Percentiles rank a stretch among this genome's conserved stretches.
phyloP scores from a whole-genome alignment of 1,140 invertebrate genomes.

The Neuroterus valhalla region DNA sequence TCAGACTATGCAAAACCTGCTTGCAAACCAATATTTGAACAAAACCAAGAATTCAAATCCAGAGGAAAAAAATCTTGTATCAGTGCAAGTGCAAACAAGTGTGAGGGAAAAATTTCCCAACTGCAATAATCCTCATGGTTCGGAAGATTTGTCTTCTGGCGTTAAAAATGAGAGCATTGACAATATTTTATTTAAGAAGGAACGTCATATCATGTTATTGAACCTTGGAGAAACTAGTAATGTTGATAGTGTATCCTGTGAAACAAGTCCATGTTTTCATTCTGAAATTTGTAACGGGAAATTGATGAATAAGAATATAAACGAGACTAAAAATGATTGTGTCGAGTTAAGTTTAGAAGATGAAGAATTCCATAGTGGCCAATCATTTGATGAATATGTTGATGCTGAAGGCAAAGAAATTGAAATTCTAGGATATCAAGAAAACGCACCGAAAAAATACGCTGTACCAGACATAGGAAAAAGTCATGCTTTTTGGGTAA shows the following conservation, averaged over 20 bases:
- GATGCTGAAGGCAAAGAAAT: conserved; percentile 65
- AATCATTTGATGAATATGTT: conserved; percentile 62
- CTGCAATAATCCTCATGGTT: no score
- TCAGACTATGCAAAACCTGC: conserved; percentile 50
- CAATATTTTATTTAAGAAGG: no score
- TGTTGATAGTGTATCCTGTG: no score
- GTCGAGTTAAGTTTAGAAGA: no score
- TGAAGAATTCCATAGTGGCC: conserved; percentile 41
- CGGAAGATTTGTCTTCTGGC: no score
- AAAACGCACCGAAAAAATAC: conserved; percentile 60
- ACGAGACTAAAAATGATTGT: no score
- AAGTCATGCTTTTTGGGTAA: conserved; percentile 73
- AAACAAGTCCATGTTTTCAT: no score
- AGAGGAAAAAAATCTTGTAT: conserved; percentile 63
- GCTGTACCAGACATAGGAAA: conserved; percentile 61
- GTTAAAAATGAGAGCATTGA: no score
- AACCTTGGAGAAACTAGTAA: no score
- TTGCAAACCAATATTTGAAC: conserved; percentile 68
- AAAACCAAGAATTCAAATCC: conserved; percentile 61
- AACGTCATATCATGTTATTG: no score
- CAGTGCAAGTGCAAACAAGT: conserved; percentile 69
- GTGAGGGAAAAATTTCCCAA: conserved; percentile 56
- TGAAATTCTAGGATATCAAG: conserved; percentile 31
- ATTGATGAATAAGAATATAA: no score
- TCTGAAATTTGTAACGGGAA: no score